A percentile compares a stretch with the other conserved stretches of the same genome.
Evolutionary conservation across 2,888 invertebrate genomes (phyloP).

Genomic region (Tuberolachnus salignus): DNA sequence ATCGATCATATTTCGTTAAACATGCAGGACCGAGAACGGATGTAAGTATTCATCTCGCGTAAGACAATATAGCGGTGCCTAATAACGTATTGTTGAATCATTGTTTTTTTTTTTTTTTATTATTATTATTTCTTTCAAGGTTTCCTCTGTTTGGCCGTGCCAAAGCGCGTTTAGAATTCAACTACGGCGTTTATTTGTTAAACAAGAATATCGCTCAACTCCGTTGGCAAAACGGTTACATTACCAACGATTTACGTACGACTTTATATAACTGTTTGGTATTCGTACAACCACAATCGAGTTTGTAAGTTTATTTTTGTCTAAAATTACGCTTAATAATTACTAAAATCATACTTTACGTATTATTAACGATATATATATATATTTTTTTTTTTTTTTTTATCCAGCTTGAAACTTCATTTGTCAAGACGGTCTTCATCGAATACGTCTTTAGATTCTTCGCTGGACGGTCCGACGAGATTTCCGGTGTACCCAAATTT

Average conservation of each 20-base stretch:
- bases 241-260: constrained; percentile 75
- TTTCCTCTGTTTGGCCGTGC: constrained; percentile 80
- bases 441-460: constrained; percentile 30
- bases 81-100: too few species aligned
- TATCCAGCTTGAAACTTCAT: constrained; percentile 37
- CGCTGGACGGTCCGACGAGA: background rate
- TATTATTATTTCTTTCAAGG: constrained; percentile 66
- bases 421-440: constrained; percentile 25
- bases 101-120: too few species aligned
- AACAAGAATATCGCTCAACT: constrained; percentile 95
- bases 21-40: constrained; percentile 71
- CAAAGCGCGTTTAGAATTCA: constrained; percentile 79
- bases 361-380: background rate
- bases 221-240: constrained; percentile 75
- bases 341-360: background rate
- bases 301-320: constrained; percentile 35
- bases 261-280: constrained; percentile 77
- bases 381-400: background rate
- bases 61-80: background rate
- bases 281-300: constrained; percentile 65
- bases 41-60: constrained; percentile 65
- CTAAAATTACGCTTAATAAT: background rate
- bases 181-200: constrained; percentile 87
- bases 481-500: background rate
- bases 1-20: constrained; percentile 76